Evolutionary conservation across 2,113 vertebrate species (phyloP).

Genomic region (Paraplagusia blochii): DNA sequence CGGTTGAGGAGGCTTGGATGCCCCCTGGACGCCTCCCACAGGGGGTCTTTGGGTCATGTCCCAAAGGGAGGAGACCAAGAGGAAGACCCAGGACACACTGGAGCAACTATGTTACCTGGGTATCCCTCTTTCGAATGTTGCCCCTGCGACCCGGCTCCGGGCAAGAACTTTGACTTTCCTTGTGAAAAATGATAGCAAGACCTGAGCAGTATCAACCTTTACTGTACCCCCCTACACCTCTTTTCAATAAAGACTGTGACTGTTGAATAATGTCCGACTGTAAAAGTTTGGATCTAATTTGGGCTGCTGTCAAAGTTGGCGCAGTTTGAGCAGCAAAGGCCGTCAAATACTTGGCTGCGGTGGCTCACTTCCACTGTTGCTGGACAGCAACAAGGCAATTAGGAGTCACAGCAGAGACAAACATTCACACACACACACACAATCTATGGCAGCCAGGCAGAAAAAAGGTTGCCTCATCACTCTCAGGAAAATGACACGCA

Average conservation of each 20-base stretch:
- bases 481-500: conserved; percentile 30
- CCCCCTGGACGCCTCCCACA: no score
- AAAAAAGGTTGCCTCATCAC: conserved; percentile 18
- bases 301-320: conserved; percentile 1
- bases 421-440: background rate
- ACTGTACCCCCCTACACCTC: background rate
- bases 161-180: no score
- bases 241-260: background rate
- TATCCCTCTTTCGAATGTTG: no score
- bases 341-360: conserved; percentile 1
- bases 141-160: no score
- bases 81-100: no score
- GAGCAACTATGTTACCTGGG: no score
- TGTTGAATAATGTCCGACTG: background rate
- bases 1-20: no score
- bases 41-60: no score
- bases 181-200: no score
- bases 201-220: background rate
- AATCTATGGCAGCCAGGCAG: conserved; percentile 7
- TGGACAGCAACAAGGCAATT: conserved; percentile 49
- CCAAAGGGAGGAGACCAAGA: no score
- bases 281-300: conserved; percentile 3
- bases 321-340: background rate
- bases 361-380: conserved; percentile 28
- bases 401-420: conserved; percentile 4